Base-by-base conservation (phyloP, 1,140 invertebrate species). In the Limonius californicus region DNA sequence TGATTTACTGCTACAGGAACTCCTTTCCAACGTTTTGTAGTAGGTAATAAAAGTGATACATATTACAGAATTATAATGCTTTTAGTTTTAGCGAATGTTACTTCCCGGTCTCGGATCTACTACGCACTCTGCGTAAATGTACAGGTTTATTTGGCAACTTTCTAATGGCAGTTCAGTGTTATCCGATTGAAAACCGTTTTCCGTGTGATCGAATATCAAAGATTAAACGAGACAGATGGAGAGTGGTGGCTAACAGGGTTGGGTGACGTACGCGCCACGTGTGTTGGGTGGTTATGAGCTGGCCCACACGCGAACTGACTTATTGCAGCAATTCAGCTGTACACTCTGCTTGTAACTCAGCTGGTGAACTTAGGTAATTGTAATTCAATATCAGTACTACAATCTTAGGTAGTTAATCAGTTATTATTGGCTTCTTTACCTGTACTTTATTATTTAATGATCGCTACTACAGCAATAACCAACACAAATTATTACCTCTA, bases 141-240 rank as follows among this genome's bases (percentile, higher is more conserved):
- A 32, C 27, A 53, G 60, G 35, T 53, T 54, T 61, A 57, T 45
- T 42, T 1, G 47, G 58, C 60, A 39, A 39, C 58, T 45, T 65
- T 69, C 59, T 69, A 69, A 69, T 67, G 67, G 59, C 54, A 62
- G 57, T 67, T 69, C 60, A 45, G 54, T 67, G 62, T 69, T 67
- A 62, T 60, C 59, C 67, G 67, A 64, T 58, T 64, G 54, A 53
- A 54, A 67, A 67, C 59, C 57, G 60, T 59, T 62, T 64, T 62
- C 60, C 56, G 30, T 20, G 57, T 65, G 59, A 67, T 69, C 63
- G 63, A 65, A 65, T 69, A 67, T 65, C 63, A 67, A 65, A 67
- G 65, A 69, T 65, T 65, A 67, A 65, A 61, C 47, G 59, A 61
- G 60, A 68, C 66, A 68, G 57, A 68, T 68, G 66, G 63, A 62